Base-by-base conservation (phyloP, 2,888 invertebrate genomes). In the Hylaea fasciaria region DNA sequence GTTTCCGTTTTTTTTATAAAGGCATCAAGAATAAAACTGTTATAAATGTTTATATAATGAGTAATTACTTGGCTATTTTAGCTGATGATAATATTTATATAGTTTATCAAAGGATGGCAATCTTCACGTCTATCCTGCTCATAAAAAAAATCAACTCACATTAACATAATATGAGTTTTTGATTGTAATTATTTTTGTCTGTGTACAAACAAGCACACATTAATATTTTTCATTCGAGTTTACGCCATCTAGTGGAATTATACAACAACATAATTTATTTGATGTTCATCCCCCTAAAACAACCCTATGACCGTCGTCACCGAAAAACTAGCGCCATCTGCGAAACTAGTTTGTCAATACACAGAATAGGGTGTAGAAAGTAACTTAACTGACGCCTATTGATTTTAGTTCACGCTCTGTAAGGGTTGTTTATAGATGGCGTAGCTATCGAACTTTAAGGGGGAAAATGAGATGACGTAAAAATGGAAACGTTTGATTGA, bases 401-500 rank as follows among this genome's bases (percentile, higher is more conserved):
- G 78, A 83, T 77, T 78, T 71, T 74, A 78, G 80, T 85, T 78
- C 64, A 41, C 3, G 10, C 9, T 0, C 43, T 32, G 51, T 80
- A 81, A 62, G 85, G 86, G 85, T 81, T 61, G 78, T 55, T 62
- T 61, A 55, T 70, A 87, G 89, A 86, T 87, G 89, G 78, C 87
- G 76, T 37, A 41, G 48, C 44, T 51, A 64, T 57, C 14, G 45
- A 58, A 10, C 9, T 22, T 64, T 64, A 39, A 28, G 54, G 50
- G 47, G 10, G 50, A 40, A 40, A 40, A 43, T 22, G 13, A 43
- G 12, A 4, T 16, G 16, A 5, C 10, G 29, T 47, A 29, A 32
- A 14, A 7, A 11, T 7, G 29, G n/a, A 40, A 29, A 44, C n/a
- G n/a, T n/a, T 53, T 22, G 5, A 22, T 22, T 3, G 22, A 22